These are phyloP conservation scores for Megatriorchis doriae DNA, from an alignment of 2,113 vertebrate species.

Conservation along the genomic window DNA sequence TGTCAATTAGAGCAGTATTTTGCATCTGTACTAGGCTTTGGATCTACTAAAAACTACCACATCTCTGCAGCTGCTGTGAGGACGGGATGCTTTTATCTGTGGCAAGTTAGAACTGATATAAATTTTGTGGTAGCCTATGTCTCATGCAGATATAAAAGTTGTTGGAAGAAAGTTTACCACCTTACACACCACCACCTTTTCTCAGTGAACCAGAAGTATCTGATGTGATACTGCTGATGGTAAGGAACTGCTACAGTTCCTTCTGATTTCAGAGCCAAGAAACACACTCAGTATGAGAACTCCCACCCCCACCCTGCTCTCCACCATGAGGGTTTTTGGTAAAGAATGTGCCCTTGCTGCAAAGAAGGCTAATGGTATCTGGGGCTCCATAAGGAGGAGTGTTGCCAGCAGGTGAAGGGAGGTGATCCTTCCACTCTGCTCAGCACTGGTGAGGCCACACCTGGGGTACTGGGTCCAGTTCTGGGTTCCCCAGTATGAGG, in stretches of 20 bases:
- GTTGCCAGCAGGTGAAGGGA: too few relatives aligned
- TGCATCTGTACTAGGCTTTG: background rate
- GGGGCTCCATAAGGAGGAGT: too few relatives aligned
- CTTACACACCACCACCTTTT: background rate
- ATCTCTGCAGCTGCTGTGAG: background rate
- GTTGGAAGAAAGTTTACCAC: background rate
- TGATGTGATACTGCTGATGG: background rate
- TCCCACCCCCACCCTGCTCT: background rate
- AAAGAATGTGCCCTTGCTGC: background rate
- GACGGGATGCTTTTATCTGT: background rate
- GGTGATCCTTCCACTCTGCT: too few relatives aligned
- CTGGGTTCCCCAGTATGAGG: too few relatives aligned
- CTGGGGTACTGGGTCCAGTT: too few relatives aligned
- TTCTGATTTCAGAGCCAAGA: background rate
- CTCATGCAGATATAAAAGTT: background rate
- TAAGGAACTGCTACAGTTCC: background rate
- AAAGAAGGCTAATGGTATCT: too few relatives aligned
- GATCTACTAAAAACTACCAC: background rate
- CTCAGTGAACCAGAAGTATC: background rate
- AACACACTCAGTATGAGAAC: background rate
- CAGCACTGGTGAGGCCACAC: too few relatives aligned
- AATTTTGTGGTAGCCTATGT: background rate
- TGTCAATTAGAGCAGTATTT: background rate
- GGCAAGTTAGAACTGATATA: background rate
- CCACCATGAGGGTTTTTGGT: background rate